A percentile compares a stretch with the other conserved stretches of the same genome.
Conservation (phyloP, 2,797 vertebrate species). For the Steatocranus sp. region DNA sequence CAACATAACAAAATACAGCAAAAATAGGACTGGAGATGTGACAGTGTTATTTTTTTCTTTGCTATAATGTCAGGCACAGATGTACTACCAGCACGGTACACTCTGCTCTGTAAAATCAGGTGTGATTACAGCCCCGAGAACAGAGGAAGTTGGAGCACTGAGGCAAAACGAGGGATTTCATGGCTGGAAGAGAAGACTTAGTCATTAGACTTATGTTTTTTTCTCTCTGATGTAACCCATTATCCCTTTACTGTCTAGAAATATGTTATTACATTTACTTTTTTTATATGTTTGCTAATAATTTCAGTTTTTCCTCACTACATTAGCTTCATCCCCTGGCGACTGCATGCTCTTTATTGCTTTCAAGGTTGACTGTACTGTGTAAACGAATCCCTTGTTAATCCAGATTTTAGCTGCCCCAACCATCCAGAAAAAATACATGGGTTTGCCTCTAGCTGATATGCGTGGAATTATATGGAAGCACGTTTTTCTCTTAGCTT, state of each 20-base stretch:
- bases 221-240: conserved; percentile 6
- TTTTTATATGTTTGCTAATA: not conserved
- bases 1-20: not conserved
- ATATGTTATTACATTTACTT: not conserved
- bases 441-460: not conserved
- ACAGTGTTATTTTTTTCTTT: not conserved
- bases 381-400: conserved; percentile 9
- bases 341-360: not conserved
- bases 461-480: not conserved
- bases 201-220: conserved; percentile 29
- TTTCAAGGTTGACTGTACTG: conserved; percentile 21
- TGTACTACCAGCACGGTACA: not conserved
- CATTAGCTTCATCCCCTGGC: not conserved
- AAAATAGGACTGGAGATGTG: not conserved
- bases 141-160: not conserved
- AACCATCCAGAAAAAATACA: conserved; percentile 9
- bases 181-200: not conserved
- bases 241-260: not conserved
- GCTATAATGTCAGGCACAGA: not conserved
- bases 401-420: conserved; percentile 18
- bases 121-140: conserved; percentile 25
- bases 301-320: not conserved
- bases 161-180: conserved; percentile 4
- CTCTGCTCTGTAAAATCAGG: conserved; percentile 25
- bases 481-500: not conserved